These are phyloP conservation scores for Mnemiopsis leidyi DNA, from an alignment of 37 sponge, comb jelly and placozoan genomes.

Conservation along the genomic window DNA sequence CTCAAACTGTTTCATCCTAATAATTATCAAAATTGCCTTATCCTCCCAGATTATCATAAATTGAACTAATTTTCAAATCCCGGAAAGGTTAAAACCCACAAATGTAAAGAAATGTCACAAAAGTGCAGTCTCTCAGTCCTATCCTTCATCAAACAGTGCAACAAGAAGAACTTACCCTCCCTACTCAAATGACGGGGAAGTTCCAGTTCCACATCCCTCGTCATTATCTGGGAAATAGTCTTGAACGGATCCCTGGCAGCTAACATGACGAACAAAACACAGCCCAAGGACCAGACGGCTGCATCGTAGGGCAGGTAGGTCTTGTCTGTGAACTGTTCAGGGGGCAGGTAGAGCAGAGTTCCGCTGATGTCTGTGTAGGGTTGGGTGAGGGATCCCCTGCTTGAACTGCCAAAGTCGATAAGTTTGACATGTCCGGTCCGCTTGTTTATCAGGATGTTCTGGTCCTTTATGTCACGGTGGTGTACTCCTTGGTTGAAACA, in stretches of 20 bases:
- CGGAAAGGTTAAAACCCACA: constrained; percentile 10
- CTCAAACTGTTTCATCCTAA: no score
- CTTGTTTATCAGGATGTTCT: constrained; percentile 30
- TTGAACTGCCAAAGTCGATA: constrained; percentile 41
- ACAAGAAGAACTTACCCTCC: constrained; percentile 4
- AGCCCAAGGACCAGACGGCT: neutral
- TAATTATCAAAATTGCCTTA: no score
- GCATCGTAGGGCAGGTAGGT: neutral
- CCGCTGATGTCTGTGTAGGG: neutral
- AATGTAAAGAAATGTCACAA: neutral
- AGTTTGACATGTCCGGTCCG: constrained; percentile 8
- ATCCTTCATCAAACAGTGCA: constrained; percentile 9
- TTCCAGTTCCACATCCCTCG: neutral
- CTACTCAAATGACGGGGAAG: neutral
- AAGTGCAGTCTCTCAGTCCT: constrained; percentile 9
- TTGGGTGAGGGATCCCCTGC: neutral
- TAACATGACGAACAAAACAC: constrained; percentile 20
- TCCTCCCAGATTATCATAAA: no score
- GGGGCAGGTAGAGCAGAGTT: constrained; percentile 35
- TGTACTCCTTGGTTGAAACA: constrained; percentile 31
- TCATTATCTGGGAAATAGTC: neutral
- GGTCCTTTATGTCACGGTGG: constrained; percentile 51
- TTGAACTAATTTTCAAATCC: no score
- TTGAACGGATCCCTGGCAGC: neutral
- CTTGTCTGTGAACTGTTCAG: neutral